phyloP scores from a whole-genome alignment of 2,113 vertebrate species.

The Hystrix cristata region DNA sequence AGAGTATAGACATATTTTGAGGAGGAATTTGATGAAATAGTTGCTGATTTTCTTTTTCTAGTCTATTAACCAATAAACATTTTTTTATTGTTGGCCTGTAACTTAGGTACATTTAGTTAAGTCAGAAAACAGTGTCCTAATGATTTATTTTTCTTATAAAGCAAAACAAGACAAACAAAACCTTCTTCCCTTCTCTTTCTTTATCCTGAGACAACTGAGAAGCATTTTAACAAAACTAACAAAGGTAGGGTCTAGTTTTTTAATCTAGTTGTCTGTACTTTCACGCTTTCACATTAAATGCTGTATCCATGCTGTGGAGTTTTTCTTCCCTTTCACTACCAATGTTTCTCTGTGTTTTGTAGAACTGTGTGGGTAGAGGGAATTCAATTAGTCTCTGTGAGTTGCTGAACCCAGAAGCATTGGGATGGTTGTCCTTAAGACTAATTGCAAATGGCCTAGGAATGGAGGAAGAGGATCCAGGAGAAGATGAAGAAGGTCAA shows the following conservation, averaged over 20 bases:
- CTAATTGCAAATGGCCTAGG: background rate
- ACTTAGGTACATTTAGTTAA: conserved; percentile 34
- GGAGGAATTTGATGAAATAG: background rate
- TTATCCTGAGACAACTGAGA: background rate
- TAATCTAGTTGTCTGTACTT: background rate
- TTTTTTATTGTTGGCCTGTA: background rate
- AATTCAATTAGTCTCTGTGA: background rate
- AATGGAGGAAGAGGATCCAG: background rate
- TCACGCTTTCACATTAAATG: background rate
- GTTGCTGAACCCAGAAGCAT: background rate
- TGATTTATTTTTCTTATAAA: conserved; percentile 34
- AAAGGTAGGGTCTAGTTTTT: background rate
- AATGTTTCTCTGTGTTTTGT: background rate
- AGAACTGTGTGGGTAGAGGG: background rate
- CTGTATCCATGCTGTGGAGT: background rate
- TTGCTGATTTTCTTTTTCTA: conserved; percentile 9
- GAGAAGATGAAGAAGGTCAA: background rate
- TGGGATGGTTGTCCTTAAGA: background rate
- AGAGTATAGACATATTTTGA: background rate
- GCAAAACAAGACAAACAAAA: background rate
- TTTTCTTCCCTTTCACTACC: background rate
- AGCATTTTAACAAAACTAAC: background rate
- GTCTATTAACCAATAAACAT: background rate
- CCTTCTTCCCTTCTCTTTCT: background rate
- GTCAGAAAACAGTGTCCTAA: conserved; percentile 17